Evolutionary conservation across 2,797 vertebrate species (phyloP), one percentile per base, ranked within the genome.

Genomic region (Eidolon dupreanum): DNA sequence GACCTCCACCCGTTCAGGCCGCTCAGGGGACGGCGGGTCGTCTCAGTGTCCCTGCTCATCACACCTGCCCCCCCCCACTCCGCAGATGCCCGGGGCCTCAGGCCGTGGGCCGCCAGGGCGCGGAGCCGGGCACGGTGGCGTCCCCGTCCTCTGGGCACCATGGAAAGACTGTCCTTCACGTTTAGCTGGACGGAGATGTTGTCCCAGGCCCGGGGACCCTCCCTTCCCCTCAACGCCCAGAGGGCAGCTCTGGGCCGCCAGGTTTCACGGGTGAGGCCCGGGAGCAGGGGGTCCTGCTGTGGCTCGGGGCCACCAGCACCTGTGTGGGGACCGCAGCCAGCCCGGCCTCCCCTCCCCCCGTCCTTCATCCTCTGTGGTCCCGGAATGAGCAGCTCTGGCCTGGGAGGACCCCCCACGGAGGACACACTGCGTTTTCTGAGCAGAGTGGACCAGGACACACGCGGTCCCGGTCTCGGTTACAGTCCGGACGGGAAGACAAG

Each of bases 21-120:
- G 26, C 43, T 4, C 43, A 7, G 41, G 46, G 17, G 17, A 11
- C 1, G 6, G 0, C 28, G 0, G 0, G n/a, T 5, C 8, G 0
- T 19, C 41, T 38, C 41, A 3, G 63, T 1, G 11, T 55, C 88
- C 19, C 5, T 6, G 16, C 61, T 6, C 13, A 1, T 33, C 33
- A 4, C 4, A 5, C 24, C 28, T 36, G 19, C 46, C 70, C 15
- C 28, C 6, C 36, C 15, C 13, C 7, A 8, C 20, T 9, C 20
- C 53, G 8, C 53, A 24, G 53, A 55, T 9, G 53, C 53, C 55
- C 4, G 22, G 31, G 55, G 26, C 15, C 17, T 3, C 19, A 19
- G n/a, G 49, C 28, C 3, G 8, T 3, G 5, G 65, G 33, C 33
- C 33, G 20, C 20, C 17, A 2, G 33, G 65, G n/a, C 16, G 33